phyloP scores from a whole-genome alignment of 2,113 vertebrate species.

The Hippocampus zosterae region DNA sequence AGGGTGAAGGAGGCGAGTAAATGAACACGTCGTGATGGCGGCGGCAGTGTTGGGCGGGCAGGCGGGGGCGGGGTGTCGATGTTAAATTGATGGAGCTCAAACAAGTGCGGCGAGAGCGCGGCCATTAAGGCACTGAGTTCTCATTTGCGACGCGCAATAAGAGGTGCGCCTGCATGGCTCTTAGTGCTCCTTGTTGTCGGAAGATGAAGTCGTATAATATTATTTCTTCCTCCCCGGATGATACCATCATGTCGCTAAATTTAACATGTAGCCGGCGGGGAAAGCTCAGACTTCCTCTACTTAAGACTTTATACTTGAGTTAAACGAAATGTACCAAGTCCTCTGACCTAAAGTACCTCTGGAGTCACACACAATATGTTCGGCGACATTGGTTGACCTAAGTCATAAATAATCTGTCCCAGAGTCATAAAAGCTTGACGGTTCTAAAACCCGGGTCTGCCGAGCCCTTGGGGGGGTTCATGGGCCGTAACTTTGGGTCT shows the following conservation, averaged over 20 bases:
- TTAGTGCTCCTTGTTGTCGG: constrained; percentile 6
- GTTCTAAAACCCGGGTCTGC: too few species aligned
- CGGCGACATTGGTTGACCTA: not conserved
- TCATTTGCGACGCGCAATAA: constrained; percentile 14
- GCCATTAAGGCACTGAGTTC: constrained; percentile 3
- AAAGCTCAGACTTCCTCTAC: not conserved
- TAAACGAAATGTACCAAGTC: not conserved
- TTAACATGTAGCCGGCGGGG: constrained; percentile 7
- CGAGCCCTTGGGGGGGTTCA: too few species aligned
- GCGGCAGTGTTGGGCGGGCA: not conserved
- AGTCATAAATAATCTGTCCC: not conserved
- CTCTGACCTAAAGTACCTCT: not conserved
- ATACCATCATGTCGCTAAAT: constrained; percentile 13
- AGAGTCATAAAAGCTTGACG: too few species aligned
- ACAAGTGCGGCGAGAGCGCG: constrained; percentile 11
- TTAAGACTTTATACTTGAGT: not conserved
- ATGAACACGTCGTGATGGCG: constrained; percentile 2
- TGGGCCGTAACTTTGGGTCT: too few species aligned
- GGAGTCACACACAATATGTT: not conserved
- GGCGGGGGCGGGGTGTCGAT: constrained; percentile 1
- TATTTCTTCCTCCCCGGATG: not conserved
- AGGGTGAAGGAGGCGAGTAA: constrained; percentile 6
- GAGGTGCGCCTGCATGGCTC: not conserved
- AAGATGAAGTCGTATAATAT: constrained; percentile 2
- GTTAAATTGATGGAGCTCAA: constrained; percentile 18